These are phyloP conservation scores for Battus philenor DNA, from an alignment of 1,140 invertebrate species.

Conservation along the genomic window DNA sequence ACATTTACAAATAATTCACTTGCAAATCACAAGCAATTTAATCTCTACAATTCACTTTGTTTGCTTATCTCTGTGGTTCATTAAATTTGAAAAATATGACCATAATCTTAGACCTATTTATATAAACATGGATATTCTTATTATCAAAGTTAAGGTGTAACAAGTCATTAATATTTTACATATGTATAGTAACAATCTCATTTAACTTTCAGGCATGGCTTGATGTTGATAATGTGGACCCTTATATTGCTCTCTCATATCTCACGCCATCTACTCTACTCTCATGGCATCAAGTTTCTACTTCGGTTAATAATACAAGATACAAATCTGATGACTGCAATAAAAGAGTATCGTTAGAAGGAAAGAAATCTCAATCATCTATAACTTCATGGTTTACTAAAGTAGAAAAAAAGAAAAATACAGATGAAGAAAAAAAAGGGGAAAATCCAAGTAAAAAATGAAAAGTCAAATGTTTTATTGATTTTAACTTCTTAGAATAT, in stretches of 20 bases:
- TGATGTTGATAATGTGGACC: slow-evolving; percentile 77
- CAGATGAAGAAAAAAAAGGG: slow-evolving; percentile 18
- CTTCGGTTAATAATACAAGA: slow-evolving; percentile 83
- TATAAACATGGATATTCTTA: too few relatives aligned
- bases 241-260: slow-evolving; percentile 74
- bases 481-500: too few relatives aligned
- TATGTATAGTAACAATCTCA: not conserved
- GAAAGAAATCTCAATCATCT: slow-evolving; percentile 50
- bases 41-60: too few relatives aligned
- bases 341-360: slow-evolving; percentile 65
- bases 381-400: slow-evolving; percentile 54
- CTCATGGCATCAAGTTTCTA: slow-evolving; percentile 83
- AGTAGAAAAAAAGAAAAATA: slow-evolving; percentile 40
- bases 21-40: too few relatives aligned
- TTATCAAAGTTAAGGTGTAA: too few relatives aligned
- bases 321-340: slow-evolving; percentile 84
- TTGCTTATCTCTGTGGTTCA: too few relatives aligned
- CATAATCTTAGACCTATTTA: too few relatives aligned
- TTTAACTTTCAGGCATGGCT: slow-evolving; percentile 80
- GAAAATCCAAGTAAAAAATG: not conserved
- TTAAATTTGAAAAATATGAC: not conserved
- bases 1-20: too few relatives aligned
- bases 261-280: slow-evolving; percentile 76
- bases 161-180: too few relatives aligned
- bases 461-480: too few relatives aligned